A percentile compares a stretch with the other conserved stretches of the same genome.
Evolutionary conservation across 2,797 vertebrate species (phyloP).

Genomic region (Sebastes reedi): DNA sequence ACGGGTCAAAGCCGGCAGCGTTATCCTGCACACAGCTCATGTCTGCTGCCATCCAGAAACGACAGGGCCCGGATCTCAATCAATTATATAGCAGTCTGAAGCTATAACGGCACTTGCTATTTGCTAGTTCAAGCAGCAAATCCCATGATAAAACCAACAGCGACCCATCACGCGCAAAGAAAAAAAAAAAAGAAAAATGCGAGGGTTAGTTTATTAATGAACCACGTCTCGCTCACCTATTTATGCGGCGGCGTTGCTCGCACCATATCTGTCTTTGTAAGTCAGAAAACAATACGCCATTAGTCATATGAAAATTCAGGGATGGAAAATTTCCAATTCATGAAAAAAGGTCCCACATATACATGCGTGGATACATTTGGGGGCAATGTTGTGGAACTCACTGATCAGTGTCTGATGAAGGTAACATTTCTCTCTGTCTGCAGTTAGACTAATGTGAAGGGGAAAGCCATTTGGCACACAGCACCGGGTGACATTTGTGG

Average conservation of each 20-base stretch:
- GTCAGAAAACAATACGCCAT: slow-evolving; percentile 74
- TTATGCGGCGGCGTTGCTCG: slow-evolving; percentile 60
- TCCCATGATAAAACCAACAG: slow-evolving; percentile 72
- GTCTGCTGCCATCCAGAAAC: slow-evolving; percentile 43
- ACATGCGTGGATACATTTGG: slow-evolving; percentile 51
- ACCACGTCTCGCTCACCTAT: slow-evolving; percentile 49
- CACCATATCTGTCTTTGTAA: slow-evolving; percentile 67
- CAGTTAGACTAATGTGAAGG: slow-evolving; percentile 67
- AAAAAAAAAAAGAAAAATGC: slow-evolving; percentile 59
- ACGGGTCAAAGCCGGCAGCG: slow-evolving; percentile 53
- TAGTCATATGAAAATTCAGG: slow-evolving; percentile 70
- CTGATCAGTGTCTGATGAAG: slow-evolving; percentile 74
- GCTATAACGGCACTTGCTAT: slow-evolving; percentile 49
- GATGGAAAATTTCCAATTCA: slow-evolving; percentile 73
- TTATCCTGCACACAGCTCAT: slow-evolving; percentile 38
- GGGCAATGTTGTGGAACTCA: slow-evolving; percentile 66
- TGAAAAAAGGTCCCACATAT: slow-evolving; percentile 56
- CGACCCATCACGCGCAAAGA: slow-evolving; percentile 59
- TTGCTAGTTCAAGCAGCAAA: slow-evolving; percentile 72
- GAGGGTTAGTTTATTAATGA: slow-evolving; percentile 73
- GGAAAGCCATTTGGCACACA: slow-evolving; percentile 71
- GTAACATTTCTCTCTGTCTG: slow-evolving; percentile 72
- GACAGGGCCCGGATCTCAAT: slow-evolving; percentile 56
- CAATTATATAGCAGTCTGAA: slow-evolving; percentile 62
- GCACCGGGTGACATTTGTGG: slow-evolving; percentile 61